Percentiles rank a stretch among this genome's conserved stretches.
Evolutionary conservation across 2,888 invertebrate species (phyloP).

Genomic region (Lasioglossum vierecki): DNA sequence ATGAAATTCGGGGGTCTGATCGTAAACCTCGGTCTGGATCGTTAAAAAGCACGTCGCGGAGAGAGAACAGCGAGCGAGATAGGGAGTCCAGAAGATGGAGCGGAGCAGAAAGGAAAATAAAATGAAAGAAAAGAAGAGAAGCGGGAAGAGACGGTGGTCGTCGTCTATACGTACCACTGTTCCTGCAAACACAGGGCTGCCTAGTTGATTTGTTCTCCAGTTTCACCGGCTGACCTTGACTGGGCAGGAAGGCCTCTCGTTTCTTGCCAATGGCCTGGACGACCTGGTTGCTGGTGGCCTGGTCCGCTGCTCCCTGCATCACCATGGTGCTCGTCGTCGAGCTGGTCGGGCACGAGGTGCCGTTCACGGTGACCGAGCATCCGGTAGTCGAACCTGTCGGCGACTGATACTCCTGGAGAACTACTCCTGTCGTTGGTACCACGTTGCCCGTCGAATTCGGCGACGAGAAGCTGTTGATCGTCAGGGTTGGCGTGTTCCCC

Average conservation of each 20-base stretch:
- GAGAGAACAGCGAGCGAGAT: background rate
- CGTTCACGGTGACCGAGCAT: constrained; percentile 83
- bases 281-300: constrained; percentile 70
- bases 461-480: constrained; percentile 80
- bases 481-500: constrained; percentile 77
- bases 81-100: background rate
- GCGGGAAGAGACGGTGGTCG: background rate
- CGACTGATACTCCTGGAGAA: constrained; percentile 84
- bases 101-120: background rate
- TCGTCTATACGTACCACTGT: constrained; percentile 72
- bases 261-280: constrained; percentile 76
- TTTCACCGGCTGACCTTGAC: constrained; percentile 81
- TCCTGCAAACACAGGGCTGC: constrained; percentile 80
- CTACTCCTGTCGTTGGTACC: constrained; percentile 78
- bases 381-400: constrained; percentile 84
- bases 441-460: constrained; percentile 76
- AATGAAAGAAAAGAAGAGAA: background rate
- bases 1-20: constrained; percentile 14
- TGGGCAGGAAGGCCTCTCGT: constrained; percentile 79
- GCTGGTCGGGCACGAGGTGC: constrained; percentile 76
- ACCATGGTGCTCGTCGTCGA: constrained; percentile 74
- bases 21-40: constrained; percentile 17
- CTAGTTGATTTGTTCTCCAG: constrained; percentile 80
- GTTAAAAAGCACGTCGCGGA: constrained; percentile 24
- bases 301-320: constrained; percentile 73